Conservation (phyloP, 1,140 invertebrate genomes). For the Brachionus sp. region DNA sequence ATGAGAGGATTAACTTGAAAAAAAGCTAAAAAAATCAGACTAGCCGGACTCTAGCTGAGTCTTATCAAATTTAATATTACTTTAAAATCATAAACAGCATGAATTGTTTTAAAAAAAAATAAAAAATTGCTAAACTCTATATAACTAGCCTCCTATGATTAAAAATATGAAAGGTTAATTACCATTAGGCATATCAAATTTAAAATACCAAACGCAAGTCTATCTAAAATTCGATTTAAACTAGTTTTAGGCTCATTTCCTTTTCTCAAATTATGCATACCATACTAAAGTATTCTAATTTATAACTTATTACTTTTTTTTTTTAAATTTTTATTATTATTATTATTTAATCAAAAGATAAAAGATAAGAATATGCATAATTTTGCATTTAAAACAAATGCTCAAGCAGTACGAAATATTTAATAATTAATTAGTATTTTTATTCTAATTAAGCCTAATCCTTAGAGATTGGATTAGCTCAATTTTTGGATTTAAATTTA, state of each 20-base stretch:
- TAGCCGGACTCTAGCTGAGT: background rate
- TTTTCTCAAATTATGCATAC: background rate
- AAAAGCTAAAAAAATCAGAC: background rate
- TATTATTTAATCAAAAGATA: background rate
- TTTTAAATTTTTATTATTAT: too few species aligned
- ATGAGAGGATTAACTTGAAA: background rate
- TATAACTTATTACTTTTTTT: background rate
- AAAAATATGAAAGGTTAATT: background rate
- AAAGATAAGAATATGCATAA: background rate
- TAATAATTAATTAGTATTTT: background rate
- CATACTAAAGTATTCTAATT: background rate
- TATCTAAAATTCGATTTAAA: background rate
- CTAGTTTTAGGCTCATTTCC: background rate
- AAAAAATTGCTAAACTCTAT: background rate
- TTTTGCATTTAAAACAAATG: background rate
- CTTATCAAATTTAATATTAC: background rate
- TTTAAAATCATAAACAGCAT: background rate
- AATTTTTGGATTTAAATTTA: background rate
- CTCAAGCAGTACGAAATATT: background rate
- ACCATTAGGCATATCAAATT: background rate
- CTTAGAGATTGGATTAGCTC: background rate
- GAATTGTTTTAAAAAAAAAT: background rate
- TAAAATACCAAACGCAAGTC: background rate
- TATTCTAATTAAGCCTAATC: background rate
- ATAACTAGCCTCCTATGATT: background rate